Evolutionary conservation across 2,113 vertebrate genomes (phyloP).

Genomic region (Pterocles gutturalis): DNA sequence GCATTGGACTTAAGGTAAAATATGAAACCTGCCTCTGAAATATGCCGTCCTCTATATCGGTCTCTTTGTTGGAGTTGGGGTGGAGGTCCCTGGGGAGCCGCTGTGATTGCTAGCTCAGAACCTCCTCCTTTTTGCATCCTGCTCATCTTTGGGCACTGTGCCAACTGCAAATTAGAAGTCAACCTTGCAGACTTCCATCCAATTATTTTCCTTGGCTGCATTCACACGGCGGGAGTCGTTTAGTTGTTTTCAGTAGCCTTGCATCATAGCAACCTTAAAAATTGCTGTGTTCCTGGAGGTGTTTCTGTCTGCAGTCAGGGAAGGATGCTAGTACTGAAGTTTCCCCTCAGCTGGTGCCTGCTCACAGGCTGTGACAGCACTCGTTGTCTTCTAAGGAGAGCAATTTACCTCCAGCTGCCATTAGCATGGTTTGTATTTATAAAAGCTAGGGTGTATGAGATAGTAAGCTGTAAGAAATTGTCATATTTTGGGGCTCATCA

Average conservation of each 20-base stretch:
- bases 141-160: neutral
- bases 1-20: neutral
- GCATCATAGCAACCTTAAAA: neutral
- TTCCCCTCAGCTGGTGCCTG: neutral
- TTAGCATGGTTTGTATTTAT: neutral
- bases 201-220: neutral
- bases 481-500: neutral
- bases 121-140: neutral
- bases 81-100: neutral
- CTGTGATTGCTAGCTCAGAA: neutral
- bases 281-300: neutral
- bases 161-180: neutral
- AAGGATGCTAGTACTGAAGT: neutral
- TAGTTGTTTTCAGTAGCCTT: neutral
- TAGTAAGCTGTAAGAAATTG: neutral
- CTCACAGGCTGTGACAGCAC: neutral
- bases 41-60: rapidly evolving
- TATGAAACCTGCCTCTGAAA: neutral
- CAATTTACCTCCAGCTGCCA: neutral
- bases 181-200: neutral
- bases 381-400: neutral
- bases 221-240: neutral
- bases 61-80: neutral
- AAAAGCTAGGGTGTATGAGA: neutral
- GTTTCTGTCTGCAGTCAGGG: neutral